Evolutionary conservation across 2,888 invertebrate genomes (phyloP).

Genomic region (Criorhina ranunculi): DNA sequence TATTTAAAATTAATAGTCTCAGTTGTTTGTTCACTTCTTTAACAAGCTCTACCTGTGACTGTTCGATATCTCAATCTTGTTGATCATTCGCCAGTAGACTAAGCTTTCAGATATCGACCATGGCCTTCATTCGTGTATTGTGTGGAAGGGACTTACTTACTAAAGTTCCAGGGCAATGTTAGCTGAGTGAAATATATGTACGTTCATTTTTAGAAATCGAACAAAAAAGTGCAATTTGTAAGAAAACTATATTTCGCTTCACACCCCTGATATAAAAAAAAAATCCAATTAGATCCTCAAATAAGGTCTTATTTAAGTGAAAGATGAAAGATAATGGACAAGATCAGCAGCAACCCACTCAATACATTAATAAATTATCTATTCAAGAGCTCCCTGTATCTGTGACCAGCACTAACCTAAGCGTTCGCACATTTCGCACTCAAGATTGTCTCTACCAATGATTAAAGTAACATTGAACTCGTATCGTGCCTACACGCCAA

Average conservation of each 20-base stretch:
- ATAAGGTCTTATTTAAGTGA: not conserved
- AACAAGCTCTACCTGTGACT: too few relatives aligned
- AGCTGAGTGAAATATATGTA: too few relatives aligned
- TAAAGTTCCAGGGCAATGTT: too few relatives aligned
- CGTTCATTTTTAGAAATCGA: too few relatives aligned
- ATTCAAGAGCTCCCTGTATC: not conserved
- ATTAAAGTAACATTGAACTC: slow-evolving; percentile 1
- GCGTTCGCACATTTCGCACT: slow-evolving; percentile 32
- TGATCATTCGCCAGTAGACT: too few relatives aligned
- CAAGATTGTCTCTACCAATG: slow-evolving; percentile 14
- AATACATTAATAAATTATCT: not conserved
- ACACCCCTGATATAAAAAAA: not conserved
- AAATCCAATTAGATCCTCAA: not conserved
- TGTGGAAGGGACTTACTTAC: too few relatives aligned
- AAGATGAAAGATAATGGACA: slow-evolving; percentile 8
- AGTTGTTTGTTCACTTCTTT: too few relatives aligned
- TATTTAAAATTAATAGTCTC: too few relatives aligned
- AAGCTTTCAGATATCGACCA: too few relatives aligned
- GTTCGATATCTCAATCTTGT: too few relatives aligned
- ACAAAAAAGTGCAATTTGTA: too few relatives aligned
- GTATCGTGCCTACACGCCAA: slow-evolving; percentile 16
- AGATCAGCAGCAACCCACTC: slow-evolving; percentile 24
- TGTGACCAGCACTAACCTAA: slow-evolving; percentile 1
- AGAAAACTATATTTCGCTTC: not conserved
- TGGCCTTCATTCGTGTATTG: too few relatives aligned